These are phyloP conservation scores for Amazonetta brasiliensis DNA, from an alignment of 2,797 vertebrate genomes.

Conservation along the genomic window DNA sequence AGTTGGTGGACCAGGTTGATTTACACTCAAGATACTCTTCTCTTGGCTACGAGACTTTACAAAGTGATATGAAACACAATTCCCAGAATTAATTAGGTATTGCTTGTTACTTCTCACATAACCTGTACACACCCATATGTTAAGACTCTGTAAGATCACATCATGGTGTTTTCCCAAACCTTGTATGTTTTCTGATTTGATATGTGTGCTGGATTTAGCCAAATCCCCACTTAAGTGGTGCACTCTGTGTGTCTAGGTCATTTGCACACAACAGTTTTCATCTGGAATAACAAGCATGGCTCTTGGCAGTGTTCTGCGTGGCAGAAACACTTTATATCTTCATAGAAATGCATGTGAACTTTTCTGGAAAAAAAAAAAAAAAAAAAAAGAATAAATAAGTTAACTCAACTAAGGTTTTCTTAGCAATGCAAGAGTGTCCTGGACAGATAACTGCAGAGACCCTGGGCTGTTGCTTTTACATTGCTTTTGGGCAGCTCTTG, in stretches of 20 bases:
- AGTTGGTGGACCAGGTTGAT: neutral
- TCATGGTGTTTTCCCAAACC: neutral
- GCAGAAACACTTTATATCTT: conserved; percentile 15
- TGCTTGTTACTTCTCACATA: neutral
- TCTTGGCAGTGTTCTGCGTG: neutral
- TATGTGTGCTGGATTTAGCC: neutral
- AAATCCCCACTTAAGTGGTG: neutral
- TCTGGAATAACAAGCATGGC: conserved; percentile 17
- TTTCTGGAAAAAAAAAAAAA: neutral
- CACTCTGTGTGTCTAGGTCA: conserved; percentile 12
- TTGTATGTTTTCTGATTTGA: neutral
- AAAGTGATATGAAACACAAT: neutral
- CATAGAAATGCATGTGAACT: neutral
- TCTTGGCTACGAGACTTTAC: neutral
- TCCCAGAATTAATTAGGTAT: neutral
- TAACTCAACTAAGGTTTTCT: neutral
- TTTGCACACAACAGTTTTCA: conserved; percentile 26
- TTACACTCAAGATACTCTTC: neutral
- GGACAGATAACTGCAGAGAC: neutral
- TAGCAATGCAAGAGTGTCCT: neutral
- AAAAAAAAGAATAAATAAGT: neutral
- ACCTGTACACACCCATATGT: neutral
- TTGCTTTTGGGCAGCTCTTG: neutral
- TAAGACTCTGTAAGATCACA: neutral
- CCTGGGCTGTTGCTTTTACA: neutral